A percentile compares a stretch with the other conserved stretches of the same genome.
Conservation (phyloP, 2,888 invertebrate genomes). For the Drosophila longiperda region DNA sequence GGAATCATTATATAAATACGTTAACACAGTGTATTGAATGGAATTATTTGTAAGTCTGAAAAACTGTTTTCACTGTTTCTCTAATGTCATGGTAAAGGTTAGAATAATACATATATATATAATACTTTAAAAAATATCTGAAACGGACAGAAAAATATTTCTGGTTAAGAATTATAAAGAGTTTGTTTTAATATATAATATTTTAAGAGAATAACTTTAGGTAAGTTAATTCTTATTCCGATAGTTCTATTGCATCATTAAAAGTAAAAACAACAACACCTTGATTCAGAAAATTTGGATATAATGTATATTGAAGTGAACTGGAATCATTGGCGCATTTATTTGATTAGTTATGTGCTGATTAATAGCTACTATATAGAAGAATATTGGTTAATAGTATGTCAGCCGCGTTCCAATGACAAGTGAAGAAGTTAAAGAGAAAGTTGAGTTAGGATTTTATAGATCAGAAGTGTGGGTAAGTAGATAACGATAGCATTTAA, state of each 20-base stretch:
- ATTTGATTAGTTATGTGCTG: slow-evolving; percentile 34
- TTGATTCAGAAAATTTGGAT: slow-evolving; percentile 30
- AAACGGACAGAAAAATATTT: background rate
- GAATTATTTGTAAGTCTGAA: background rate
- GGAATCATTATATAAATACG: slow-evolving; percentile 3
- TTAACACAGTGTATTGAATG: background rate
- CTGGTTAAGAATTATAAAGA: too few species aligned
- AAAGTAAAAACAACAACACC: slow-evolving; percentile 37
- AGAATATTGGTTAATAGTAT: slow-evolving; percentile 24
- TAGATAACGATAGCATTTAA: slow-evolving; percentile 84
- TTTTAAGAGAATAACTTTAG: background rate
- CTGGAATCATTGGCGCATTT: slow-evolving; percentile 49
- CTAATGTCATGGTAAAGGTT: background rate
- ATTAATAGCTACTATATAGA: slow-evolving; percentile 29
- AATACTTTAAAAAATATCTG: background rate
- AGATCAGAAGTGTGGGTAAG: slow-evolving; percentile 56
- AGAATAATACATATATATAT: background rate
- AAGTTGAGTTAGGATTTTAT: slow-evolving; percentile 56
- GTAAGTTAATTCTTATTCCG: background rate
- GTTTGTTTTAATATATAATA: too few species aligned
- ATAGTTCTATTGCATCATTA: slow-evolving; percentile 53
- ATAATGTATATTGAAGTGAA: slow-evolving; percentile 59
- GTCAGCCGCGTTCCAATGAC: slow-evolving; percentile 48
- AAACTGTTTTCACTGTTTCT: background rate
- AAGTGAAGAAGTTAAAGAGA: slow-evolving; percentile 57